Evolutionary conservation across 2,797 vertebrate species (phyloP).

Genomic region (Trematomus bernacchii): DNA sequence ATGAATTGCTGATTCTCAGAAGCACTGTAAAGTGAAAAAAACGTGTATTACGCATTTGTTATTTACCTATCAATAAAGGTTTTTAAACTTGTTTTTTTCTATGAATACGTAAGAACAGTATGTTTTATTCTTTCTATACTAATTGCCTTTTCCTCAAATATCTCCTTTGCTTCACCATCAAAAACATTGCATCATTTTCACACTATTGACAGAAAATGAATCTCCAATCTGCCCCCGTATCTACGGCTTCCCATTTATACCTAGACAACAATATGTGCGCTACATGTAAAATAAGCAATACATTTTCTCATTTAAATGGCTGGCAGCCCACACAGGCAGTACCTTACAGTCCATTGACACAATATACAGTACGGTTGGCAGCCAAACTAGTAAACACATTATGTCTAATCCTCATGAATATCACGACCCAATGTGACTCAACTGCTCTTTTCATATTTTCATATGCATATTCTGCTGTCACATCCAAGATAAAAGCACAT

Average conservation of each 20-base stretch:
- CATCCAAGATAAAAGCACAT: conserved; percentile 75
- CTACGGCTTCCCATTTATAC: conserved; percentile 30
- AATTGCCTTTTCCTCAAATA: too few relatives aligned
- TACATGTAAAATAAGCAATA: conserved; percentile 56
- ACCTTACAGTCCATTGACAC: conserved; percentile 44
- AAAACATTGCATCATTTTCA: neutral
- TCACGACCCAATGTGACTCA: conserved; percentile 62
- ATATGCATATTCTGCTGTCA: conserved; percentile 79
- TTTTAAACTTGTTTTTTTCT: too few relatives aligned
- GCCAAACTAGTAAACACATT: conserved; percentile 70
- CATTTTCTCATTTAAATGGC: conserved; percentile 14
- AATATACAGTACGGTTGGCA: conserved; percentile 55
- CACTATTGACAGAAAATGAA: conserved; percentile 8
- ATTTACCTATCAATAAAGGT: too few relatives aligned
- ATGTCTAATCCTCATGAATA: conserved; percentile 73
- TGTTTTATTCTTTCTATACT: too few relatives aligned
- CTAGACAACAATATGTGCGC: conserved; percentile 12
- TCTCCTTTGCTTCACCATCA: too few relatives aligned
- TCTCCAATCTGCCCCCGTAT: neutral
- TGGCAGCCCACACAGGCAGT: conserved; percentile 35
- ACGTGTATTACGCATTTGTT: too few relatives aligned
- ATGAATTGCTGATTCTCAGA: too few relatives aligned
- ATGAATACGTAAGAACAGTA: too few relatives aligned
- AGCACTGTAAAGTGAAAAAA: too few relatives aligned
- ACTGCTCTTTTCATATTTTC: conserved; percentile 66